Evolutionary conservation across 2,113 vertebrate genomes (phyloP), one percentile per base, ranked within the genome.

Genomic region (Hyla sarda): DNA sequence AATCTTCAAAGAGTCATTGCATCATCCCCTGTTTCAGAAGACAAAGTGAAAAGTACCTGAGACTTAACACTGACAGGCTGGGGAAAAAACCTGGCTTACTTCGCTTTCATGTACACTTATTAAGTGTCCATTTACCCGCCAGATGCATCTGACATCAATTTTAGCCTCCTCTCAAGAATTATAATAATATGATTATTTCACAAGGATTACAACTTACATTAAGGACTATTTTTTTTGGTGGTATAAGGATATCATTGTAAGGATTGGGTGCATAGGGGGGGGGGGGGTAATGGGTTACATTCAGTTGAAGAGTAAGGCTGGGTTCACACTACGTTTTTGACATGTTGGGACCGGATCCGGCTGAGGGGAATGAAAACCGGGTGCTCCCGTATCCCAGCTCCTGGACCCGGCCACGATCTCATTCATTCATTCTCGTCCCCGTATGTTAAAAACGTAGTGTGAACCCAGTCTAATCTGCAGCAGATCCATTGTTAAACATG

Each of bases 1-100:
- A 16, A 71, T 86, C 84, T 80, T 81, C 84, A 86, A 86, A 86
- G 84, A 50, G 17, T 37, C 76, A n/a, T 72, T 86, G 84, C 65
- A 81, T 79, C 45, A 79, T 79, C 17, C 5, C 45, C 60, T 58
- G n/a, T 47, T 78, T 81, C 30, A 56, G 65, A 73, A 80, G 32
- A 71, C 62, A 86, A 67, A 58, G 58, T 79, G 58, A 41, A 78
- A 52, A 79, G 5, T 47, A 80, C 77, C 48, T 86, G 60, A 58
- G 84, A 71, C 14, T 79, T 71, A 71, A 77, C 52, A 65, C 32
- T 84, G 73, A 84, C 82, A 84, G n/a, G 34, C 73, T 65, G n/a
- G 50, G n/a, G 5, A 74, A 62, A 78, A 25, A 69, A 21, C n/a
- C 58, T 80, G 25, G 48, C 67, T 10, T 37, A 69, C 32, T 58